Evolutionary conservation across 1,140 invertebrate genomes (phyloP).

Genomic region (Chlorops oryzae): DNA sequence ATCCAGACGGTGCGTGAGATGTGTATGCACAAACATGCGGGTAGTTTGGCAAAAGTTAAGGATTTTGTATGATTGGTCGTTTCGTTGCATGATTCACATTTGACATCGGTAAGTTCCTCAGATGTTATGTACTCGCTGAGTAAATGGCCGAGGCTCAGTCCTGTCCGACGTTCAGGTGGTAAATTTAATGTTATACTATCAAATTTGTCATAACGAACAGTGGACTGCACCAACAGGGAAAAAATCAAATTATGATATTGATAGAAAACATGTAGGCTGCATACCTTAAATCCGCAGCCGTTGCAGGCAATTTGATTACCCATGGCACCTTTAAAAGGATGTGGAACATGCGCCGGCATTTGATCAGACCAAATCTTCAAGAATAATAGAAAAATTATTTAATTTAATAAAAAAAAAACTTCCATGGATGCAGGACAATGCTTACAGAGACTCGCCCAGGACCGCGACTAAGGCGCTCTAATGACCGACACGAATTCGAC

Average conservation of each 20-base stretch:
- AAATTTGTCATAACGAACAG: constrained; percentile 82
- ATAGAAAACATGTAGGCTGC: constrained; percentile 5
- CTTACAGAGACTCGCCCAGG: constrained; percentile 42
- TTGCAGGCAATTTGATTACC: constrained; percentile 79
- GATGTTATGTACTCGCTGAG: constrained; percentile 75
- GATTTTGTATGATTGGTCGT: constrained; percentile 66
- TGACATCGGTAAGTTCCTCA: constrained; percentile 75
- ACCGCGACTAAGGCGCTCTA: constrained; percentile 46
- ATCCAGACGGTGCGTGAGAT: constrained; percentile 81
- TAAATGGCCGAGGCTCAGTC: constrained; percentile 53
- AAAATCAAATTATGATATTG: constrained; percentile 9
- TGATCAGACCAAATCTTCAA: constrained; percentile 43
- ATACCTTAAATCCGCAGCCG: constrained; percentile 70
- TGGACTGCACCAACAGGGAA: constrained; percentile 56
- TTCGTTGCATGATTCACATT: constrained; percentile 70
- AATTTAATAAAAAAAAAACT: not conserved
- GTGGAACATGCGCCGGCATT: constrained; percentile 49
- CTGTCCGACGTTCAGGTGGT: constrained; percentile 51
- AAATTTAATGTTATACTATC: constrained; percentile 76
- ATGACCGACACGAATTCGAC: constrained; percentile 43
- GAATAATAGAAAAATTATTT: constrained; percentile 14
- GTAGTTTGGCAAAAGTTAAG: constrained; percentile 73
- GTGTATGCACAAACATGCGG: constrained; percentile 61
- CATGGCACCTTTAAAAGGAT: constrained; percentile 74
- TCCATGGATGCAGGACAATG: not conserved